Conservation (phyloP, 2,797 vertebrate species). For the Pitangus sulphuratus region DNA sequence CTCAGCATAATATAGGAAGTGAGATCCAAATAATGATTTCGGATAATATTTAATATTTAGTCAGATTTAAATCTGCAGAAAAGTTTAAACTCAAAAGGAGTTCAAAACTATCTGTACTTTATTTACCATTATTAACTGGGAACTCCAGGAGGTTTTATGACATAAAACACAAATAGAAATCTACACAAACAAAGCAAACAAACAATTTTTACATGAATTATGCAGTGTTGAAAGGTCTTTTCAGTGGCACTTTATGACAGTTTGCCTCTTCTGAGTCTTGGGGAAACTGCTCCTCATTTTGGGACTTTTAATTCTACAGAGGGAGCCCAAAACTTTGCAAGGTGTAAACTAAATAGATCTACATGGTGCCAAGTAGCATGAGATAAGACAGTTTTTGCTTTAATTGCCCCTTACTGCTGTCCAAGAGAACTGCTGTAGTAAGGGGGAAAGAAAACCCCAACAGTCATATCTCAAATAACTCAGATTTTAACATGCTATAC, state of each 20-base stretch:
- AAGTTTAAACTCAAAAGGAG: conserved; percentile 75
- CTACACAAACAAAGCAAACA: conserved; percentile 79
- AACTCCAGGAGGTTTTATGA: conserved; percentile 76
- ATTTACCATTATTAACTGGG: conserved; percentile 75
- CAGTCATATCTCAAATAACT: conserved; percentile 60
- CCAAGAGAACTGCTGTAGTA: conserved; percentile 20
- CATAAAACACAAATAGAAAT: conserved; percentile 80
- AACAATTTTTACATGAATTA: conserved; percentile 78
- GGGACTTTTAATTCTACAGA: conserved; percentile 69
- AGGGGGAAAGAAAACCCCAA: conserved; percentile 30
- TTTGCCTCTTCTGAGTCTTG: conserved; percentile 78
- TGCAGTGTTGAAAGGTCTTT: conserved; percentile 79
- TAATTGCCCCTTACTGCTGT: conserved; percentile 64
- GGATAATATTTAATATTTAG: conserved; percentile 59
- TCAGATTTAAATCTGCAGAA: conserved; percentile 70
- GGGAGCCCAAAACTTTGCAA: conserved; percentile 76
- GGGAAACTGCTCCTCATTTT: conserved; percentile 71
- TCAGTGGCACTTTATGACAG: conserved; percentile 77
- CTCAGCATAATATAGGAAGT: conserved; percentile 75
- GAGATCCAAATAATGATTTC: conserved; percentile 74
- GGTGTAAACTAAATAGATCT: conserved; percentile 73
- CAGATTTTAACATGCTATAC: conserved; percentile 76
- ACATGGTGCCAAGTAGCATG: conserved; percentile 69
- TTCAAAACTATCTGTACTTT: conserved; percentile 72
- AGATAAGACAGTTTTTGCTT: conserved; percentile 60